These are phyloP conservation scores for Dinocampus coccinellae DNA, from an alignment of 2,888 invertebrate genomes.

Conservation along the genomic window DNA sequence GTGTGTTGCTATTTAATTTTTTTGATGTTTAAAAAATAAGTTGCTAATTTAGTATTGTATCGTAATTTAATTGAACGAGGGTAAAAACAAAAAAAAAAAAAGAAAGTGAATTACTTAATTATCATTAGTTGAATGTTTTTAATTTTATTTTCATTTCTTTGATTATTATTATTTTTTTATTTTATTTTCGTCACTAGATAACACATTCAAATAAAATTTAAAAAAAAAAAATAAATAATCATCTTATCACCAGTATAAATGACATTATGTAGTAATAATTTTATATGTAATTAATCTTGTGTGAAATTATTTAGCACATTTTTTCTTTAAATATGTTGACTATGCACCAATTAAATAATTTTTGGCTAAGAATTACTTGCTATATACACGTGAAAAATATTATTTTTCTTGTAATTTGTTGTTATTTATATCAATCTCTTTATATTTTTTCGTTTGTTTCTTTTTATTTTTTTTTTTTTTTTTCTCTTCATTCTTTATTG, in stretches of 20 bases:
- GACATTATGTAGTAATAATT: not conserved
- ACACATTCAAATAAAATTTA: too few relatives aligned
- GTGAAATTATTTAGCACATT: not conserved
- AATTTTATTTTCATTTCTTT: constrained; percentile 19
- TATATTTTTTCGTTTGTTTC: constrained; percentile 37
- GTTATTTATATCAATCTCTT: constrained; percentile 38
- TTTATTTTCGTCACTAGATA: too few relatives aligned
- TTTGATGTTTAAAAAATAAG: constrained; percentile 7
- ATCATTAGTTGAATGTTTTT: constrained; percentile 40
- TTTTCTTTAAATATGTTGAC: not conserved
- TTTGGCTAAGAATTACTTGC: not conserved
- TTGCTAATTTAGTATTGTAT: constrained; percentile 12
- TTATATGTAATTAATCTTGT: not conserved
- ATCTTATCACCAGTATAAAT: not conserved
- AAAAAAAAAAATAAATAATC: too few relatives aligned
- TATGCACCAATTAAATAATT: not conserved
- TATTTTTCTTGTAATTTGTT: not conserved
- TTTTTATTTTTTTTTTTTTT: constrained; percentile 24
- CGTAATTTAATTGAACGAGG: constrained; percentile 27
- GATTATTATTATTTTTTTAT: constrained; percentile 10
- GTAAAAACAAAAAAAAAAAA: constrained; percentile 1
- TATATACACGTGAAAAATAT: not conserved
- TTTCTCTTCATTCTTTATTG: constrained; percentile 24
- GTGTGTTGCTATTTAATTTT: constrained; percentile 17
- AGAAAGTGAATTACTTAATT: constrained; percentile 25